Conservation (phyloP, 2,113 vertebrate genomes). For the Aphyosemion australe region DNA sequence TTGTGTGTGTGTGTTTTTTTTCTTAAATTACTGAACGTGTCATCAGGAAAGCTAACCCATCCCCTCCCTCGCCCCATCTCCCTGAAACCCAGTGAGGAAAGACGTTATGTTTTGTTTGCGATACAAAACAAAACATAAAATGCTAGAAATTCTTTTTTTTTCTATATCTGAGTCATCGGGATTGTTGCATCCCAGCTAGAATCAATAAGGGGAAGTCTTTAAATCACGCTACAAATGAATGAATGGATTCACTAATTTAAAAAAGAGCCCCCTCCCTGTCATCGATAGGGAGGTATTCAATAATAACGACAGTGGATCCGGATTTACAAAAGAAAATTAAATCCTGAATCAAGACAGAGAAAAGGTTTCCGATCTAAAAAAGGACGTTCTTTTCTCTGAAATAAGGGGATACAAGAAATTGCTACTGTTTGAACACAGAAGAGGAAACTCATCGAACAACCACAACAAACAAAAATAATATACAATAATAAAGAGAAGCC, state of each 20-base stretch:
- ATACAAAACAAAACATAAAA: conserved; percentile 90
- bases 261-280: conserved; percentile 80
- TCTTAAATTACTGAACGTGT: conserved; percentile 96
- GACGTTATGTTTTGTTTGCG: conserved; percentile 95
- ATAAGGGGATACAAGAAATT: conserved; percentile 77
- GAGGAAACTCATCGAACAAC: conserved; percentile 91
- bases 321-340: conserved; percentile 82
- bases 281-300: conserved; percentile 75
- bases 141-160: conserved; percentile 81
- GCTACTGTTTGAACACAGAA: conserved; percentile 97
- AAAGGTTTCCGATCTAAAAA: conserved; percentile 79
- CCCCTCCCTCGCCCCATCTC: conserved; percentile 90
- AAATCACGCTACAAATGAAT: conserved; percentile 88
- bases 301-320: conserved; percentile 86
- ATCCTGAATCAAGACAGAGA: conserved; percentile 83
- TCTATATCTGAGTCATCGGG: conserved; percentile 78
- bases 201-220: conserved; percentile 84
- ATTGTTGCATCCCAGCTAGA: conserved; percentile 86
- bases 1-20: conserved; percentile 85
- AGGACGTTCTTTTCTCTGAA: conserved; percentile 83
- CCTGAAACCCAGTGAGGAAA: conserved; percentile 90
- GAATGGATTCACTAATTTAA: conserved; percentile 83
- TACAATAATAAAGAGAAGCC: conserved; percentile 81
- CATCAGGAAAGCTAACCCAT: conserved; percentile 91
- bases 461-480: conserved; percentile 81